A percentile compares a stretch with the other conserved stretches of the same genome.
phyloP scores from a whole-genome alignment of 1,140 invertebrate species.

The Drosophila guanche region DNA sequence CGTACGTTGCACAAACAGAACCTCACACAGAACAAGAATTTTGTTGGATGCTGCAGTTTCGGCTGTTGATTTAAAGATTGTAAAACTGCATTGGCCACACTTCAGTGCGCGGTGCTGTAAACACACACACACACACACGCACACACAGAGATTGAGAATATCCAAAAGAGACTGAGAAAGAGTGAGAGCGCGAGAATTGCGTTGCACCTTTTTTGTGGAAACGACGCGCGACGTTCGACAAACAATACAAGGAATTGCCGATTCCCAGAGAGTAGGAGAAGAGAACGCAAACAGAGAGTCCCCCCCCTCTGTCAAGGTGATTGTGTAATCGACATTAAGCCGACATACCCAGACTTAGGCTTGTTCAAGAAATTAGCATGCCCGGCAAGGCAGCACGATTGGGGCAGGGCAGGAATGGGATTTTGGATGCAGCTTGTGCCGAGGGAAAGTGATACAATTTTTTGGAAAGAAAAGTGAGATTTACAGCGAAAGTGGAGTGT shows the following conservation, averaged over 20 bases:
- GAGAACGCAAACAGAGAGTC: slow-evolving; percentile 29
- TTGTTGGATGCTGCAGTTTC: slow-evolving; percentile 46
- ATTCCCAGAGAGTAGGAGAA: slow-evolving; percentile 25
- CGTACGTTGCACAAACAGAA: slow-evolving; percentile 48
- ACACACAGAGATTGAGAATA: slow-evolving; percentile 56
- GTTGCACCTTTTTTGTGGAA: slow-evolving; percentile 46
- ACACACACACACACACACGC: slow-evolving; percentile 53
- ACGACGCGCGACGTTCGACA: slow-evolving; percentile 66
- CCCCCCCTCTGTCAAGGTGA: slow-evolving; percentile 27
- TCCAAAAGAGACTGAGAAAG: slow-evolving; percentile 16
- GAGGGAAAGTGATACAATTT: too few relatives aligned
- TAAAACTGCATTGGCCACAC: slow-evolving; percentile 47
- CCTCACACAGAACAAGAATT: slow-evolving; percentile 1
- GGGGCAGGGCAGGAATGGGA: slow-evolving; percentile 1
- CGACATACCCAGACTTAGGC: slow-evolving; percentile 58
- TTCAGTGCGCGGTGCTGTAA: slow-evolving; percentile 10
- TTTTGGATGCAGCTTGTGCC: neutral
- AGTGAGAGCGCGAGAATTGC: slow-evolving; percentile 23
- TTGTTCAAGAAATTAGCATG: slow-evolving; percentile 77
- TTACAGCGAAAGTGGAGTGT: too few relatives aligned
- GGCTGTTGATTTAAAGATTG: slow-evolving; percentile 41
- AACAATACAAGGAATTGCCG: slow-evolving; percentile 54
- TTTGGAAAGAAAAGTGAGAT: too few relatives aligned
- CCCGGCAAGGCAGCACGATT: slow-evolving; percentile 25
- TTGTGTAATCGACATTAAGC: slow-evolving; percentile 73